Evolutionary conservation across 2,888 invertebrate genomes (phyloP), one percentile per base, ranked within the genome.

Genomic region (Autographa pulchrina): DNA sequence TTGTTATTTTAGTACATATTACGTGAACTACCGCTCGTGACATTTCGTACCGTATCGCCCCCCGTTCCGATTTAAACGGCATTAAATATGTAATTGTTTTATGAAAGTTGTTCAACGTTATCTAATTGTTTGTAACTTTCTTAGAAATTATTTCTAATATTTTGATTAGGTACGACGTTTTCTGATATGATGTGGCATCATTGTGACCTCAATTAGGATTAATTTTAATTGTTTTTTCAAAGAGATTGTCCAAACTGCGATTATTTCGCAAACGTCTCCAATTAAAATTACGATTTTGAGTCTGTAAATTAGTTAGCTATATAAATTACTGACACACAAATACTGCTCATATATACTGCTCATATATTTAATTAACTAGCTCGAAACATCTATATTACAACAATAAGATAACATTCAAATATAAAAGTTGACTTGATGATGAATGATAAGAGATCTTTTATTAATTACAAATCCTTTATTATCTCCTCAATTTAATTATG

Each of bases 101-200:
- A 62, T 48, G 8, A 73, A 65, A 58, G 68, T 80, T 80, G 59
- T 78, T 60, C 73, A 73, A 73, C 52, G 69, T 38, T 41, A 67
- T 48, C 9, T 72, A 70, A 68, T 70, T 77, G 59, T 63, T 58
- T 64, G 62, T 68, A 56, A 73, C 78, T 78, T 79, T 82, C 82
- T 62, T 62, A 60, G 43, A 56, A 70, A 11, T 59, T 20, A 73
- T 71, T 65, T 48, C 13, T 67, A 31, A 35, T 4, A 70, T 73
- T 69, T 71, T 79, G 71, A 75, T 79, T 70, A 65, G 9, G 18
- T 58, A 61, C 14, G 13, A 38, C 62, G 11, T 31, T 41, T 43
- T 65, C 16, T 65, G n/a, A 67, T 38, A 63, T 66, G 54, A 54
- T 68, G 60, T 35, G 32, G 1, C 58, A n/a, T 63, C 18, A 48